Base-by-base conservation (phyloP, 2,888 invertebrate genomes). In the Drosophila fungiperda region DNA sequence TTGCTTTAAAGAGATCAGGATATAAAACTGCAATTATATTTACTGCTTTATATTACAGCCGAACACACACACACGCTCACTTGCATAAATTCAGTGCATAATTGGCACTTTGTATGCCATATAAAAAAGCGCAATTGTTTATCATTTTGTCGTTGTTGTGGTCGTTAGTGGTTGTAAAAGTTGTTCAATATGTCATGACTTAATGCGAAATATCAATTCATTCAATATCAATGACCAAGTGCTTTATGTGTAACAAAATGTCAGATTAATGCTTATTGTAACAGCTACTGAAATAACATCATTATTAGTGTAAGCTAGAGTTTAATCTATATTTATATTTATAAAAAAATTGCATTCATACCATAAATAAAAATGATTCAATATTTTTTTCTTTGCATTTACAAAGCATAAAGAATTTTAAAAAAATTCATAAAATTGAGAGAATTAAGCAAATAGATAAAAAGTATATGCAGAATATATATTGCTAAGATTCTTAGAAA, bases 11-110 rank as follows among this genome's bases (percentile, higher is more conserved):
- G 50, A 69, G 69, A 78, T 77, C 70, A 63, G 68, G 60, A 60
- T 74, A 80, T 84, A 80, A 85, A 76, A 65, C 73, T 73, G 74
- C 78, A 89, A 87, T 86, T 86, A 86, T n/a, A n/a, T n/a, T n/a
- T n/a, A 87, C 87, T 82, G 77, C 71, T 72, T 64, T 71, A 73
- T 63, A 78, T 58, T 33, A 38, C 45, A 45, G 15, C n/a, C 48
- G 50, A 69, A 53, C 65, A 64, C 23, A 68, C 63, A n/a, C 59
- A 60, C 58, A 63, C 45, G 38, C 20, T 20, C 73, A 57, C 67
- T 60, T 26, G 38, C 26, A 40, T 35, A 63, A 11, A 52, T 36
- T 53, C 23, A 59, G 12, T 42, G 36, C 26, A 33, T 38, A 42
- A 73, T 52, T 29, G 57, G 9, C 59, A 66, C 49, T 20, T 50